phyloP scores from a whole-genome alignment of 2,888 invertebrate species.

The Hecatera dysodea region DNA sequence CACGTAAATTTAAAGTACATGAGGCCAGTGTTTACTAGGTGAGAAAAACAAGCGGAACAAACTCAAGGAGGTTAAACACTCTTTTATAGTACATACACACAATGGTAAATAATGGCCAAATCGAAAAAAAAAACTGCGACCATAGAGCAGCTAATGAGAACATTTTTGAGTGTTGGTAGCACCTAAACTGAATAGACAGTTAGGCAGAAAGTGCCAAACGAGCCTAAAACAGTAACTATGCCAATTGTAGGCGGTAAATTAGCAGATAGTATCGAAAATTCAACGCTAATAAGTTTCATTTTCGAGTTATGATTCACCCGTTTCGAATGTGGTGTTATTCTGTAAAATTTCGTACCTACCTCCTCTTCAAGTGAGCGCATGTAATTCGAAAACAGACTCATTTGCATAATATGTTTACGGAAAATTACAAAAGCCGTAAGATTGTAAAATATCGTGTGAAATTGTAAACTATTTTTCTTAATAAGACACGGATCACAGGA shows the following conservation, averaged over 20 bases:
- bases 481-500: too few species aligned
- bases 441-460: too few species aligned
- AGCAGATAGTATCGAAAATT: conserved; percentile 41
- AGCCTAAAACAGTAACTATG: conserved; percentile 47
- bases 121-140: background rate
- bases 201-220: conserved; percentile 47
- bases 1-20: too few species aligned
- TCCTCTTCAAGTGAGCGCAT: background rate
- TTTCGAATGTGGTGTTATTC: background rate
- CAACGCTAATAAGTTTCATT: conserved; percentile 32
- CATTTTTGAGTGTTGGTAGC: conserved; percentile 3
- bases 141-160: background rate
- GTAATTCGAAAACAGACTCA: background rate
- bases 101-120: background rate
- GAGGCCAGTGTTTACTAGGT: too few species aligned
- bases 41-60: too few species aligned
- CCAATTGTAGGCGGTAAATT: conserved; percentile 52
- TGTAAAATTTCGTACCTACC: background rate
- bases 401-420: too few species aligned
- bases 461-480: too few species aligned
- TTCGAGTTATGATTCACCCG: conserved; percentile 26
- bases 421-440: too few species aligned
- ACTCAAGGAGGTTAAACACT: background rate
- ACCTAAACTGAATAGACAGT: conserved; percentile 13
- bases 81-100: background rate